Base-by-base conservation (phyloP, 2,797 vertebrate genomes). In the Telmatherina bonti region DNA sequence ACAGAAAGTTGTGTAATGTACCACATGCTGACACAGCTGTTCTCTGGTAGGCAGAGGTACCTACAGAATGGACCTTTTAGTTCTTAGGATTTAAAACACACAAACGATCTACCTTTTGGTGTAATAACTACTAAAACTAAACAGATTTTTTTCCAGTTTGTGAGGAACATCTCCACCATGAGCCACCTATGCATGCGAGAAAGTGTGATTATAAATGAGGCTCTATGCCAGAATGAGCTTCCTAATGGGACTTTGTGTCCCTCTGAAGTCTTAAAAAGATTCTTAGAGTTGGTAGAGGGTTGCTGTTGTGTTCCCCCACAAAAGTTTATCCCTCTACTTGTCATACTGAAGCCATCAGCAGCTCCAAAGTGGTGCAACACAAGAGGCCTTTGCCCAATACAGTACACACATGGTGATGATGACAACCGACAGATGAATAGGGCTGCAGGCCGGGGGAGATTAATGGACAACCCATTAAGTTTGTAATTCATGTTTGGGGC, bases 271-370 rank as follows among this genome's bases (percentile, higher is more conserved):
- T 58, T 88, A 85, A 90, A 91, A 92, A 59, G 87, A 90, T 76
- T 84, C 85, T 74, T n/a, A 36, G 79, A 68, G 55, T 72, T 76
- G 83, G 76, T 68, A 11, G 7, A 31, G 76, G 81, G 76, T 78
- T 31, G 52, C 54, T 1, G 33, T 67, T 6, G 26, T 51, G 64
- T 68, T 72, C 81, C 84, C 84, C 81, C 78, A 75, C 84, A 77
- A 82, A 78, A 78, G 74, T 85, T 83, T 80, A 83, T 79, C 85
- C 81, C 61, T 60, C 85, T 84, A 90, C 88, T 90, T 89, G 91
- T 90, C 91, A 89, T 89, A 90, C 88, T 85, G 75, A 9, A 76
- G 82, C 87, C 87, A 81, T 89, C 85, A 89, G 85, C 81, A 74
- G 79, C 78, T 80, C 81, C 83, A 70, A 80, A 61, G 81, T 41